Evolutionary conservation across 2,113 vertebrate genomes (phyloP).

Genomic region (Silurus asotus): DNA sequence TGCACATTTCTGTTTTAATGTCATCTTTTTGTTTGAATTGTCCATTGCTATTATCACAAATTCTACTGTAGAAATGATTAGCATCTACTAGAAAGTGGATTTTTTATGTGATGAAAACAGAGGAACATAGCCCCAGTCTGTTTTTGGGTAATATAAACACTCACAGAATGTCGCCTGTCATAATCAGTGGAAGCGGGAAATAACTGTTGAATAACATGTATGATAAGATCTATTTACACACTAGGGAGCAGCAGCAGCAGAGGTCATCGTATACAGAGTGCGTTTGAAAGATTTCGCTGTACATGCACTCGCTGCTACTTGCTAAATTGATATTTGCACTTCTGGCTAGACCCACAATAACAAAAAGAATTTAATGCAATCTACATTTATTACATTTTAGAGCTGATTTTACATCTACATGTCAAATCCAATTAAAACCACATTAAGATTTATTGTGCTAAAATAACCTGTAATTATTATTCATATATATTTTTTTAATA

Average conservation of each 20-base stretch:
- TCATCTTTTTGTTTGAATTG: not conserved
- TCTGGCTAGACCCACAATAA: not conserved
- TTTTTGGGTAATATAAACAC: not conserved
- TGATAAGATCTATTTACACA: not conserved
- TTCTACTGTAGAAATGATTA: not conserved
- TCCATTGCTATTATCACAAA: not conserved
- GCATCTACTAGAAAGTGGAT: not conserved
- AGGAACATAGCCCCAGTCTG: not conserved
- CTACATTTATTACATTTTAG: not conserved
- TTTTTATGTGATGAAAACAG: not conserved
- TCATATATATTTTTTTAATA: not conserved
- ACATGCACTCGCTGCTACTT: not conserved
- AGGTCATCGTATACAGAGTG: not conserved
- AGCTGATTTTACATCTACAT: not conserved
- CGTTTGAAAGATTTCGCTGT: not conserved
- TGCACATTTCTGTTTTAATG: not conserved
- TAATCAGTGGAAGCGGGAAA: not conserved
- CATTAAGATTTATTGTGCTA: not conserved
- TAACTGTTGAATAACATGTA: not conserved
- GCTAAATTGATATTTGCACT: not conserved
- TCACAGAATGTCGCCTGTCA: not conserved
- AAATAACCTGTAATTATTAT: not conserved
- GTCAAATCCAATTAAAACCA: not conserved
- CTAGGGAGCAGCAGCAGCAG: not conserved
- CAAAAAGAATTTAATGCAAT: not conserved